Base-by-base conservation (phyloP, 2,888 invertebrate species). In the Volucella inflata region DNA sequence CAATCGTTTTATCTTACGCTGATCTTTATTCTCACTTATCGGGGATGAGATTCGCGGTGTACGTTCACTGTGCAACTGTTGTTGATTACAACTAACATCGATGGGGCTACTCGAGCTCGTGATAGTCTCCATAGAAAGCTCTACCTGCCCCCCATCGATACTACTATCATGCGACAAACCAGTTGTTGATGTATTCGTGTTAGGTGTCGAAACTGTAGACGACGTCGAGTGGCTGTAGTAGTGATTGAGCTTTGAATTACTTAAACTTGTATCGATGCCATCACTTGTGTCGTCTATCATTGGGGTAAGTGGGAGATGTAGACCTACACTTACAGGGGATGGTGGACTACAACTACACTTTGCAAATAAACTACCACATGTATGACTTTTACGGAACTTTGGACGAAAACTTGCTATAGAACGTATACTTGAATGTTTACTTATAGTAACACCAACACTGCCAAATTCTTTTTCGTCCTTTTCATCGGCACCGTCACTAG, bases 361-460 rank as follows among this genome's bases (percentile, higher is more conserved):
- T 42, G 90, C 91, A 84, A 89, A 91, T n/a, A 91, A 88, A 87
- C 90, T 90, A 17, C 90, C 90, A 64, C 91, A 91, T 59, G 90
- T 91, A 84, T 91, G 90, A 76, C 90, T 90, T 59, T 90, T 90
- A 53, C 88, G 90, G 77, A 90, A 90, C 75, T 89, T 90, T 53
- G 88, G 85, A 14, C 89, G 89, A 64, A 89, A 88, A 87, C 87
- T 8, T 88, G 78, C 16, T 88, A 72, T 3, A 83, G 87, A 12
- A 88, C 88, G 40, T 88, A n/a, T 1, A 87, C 30, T 30, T 30
- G 30, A 30, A 30, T 30, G 30, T 30, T 30, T 70, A 51, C 88
- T 89, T 1, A 89, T 71, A 1, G 78, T 57, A 42, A 60, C 51
- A 40, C 76, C 81, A 4, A 88, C 75, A 60, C 87, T 87, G n/a